Conservation (phyloP, 2,113 vertebrate genomes). For the Pteropus alecto region DNA sequence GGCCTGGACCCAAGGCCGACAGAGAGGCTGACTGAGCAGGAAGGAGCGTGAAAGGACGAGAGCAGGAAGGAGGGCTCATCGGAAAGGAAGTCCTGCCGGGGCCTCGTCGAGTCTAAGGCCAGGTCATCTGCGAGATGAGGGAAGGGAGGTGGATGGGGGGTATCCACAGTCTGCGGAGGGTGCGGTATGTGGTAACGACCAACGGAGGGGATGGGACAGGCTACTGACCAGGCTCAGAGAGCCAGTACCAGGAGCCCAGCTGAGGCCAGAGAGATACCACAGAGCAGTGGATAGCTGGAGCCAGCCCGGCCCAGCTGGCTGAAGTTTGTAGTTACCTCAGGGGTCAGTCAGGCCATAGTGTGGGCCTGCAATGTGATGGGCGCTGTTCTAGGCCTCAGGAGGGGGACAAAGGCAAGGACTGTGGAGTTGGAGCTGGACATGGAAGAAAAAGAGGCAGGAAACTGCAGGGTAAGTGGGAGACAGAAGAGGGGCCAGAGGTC, state of each 20-base stretch:
- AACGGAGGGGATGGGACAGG: neutral
- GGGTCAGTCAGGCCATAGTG: neutral
- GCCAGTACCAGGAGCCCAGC: neutral
- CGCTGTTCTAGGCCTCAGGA: neutral
- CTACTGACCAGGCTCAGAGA: neutral
- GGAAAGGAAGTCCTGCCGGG: too few relatives aligned
- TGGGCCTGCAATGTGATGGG: neutral
- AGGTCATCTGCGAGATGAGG: neutral
- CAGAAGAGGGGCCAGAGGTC: too few relatives aligned
- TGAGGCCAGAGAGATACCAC: neutral
- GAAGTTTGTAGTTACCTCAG: neutral
- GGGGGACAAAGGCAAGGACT: neutral
- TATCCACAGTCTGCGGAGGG: neutral
- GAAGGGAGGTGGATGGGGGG: too few relatives aligned
- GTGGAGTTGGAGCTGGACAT: neutral
- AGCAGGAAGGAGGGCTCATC: neutral
- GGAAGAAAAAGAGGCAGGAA: neutral
- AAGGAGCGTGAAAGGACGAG: neutral
- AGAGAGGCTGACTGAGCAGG: neutral
- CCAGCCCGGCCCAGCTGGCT: neutral
- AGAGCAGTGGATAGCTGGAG: neutral
- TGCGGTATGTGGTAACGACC: neutral
- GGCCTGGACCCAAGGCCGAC: accelerated
- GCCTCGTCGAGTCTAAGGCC: neutral
- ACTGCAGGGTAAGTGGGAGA: neutral